Base-by-base conservation (phyloP, 2,113 vertebrate genomes). In the Aleadryas rufinucha region DNA sequence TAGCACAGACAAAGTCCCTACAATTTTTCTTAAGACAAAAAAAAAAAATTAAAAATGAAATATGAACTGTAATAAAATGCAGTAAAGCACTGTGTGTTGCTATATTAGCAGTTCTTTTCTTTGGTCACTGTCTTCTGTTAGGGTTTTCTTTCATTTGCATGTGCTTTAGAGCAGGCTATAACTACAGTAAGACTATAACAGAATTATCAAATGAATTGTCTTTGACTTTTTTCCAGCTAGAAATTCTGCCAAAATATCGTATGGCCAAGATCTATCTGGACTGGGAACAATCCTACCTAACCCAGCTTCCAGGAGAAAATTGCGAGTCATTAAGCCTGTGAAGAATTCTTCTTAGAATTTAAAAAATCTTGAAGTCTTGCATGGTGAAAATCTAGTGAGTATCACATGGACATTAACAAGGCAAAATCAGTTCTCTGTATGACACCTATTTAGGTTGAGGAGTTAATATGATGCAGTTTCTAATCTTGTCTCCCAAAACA, bases 281-380 rank as follows among this genome's bases (percentile, higher is more conserved):
- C 33, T 79, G 71, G 35, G 53, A 84, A 37, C 16, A 54, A 39
- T 50, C 13, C 11, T 13, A 57, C 18, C 20, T 41, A 64, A 44
- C 11, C 2, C 17, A 56, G 1, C 15, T 57, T 77, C 28, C 24
- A 69, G 35, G 66, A 50, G 35, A 83, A 84, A 86, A 65, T 16
- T 0, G 0, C 0, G 3, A 60, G 27, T 28, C 0, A 0, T 35
- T 65, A 44, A 74, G 7, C 16, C 65, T 65, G 53, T 44, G 39
- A 80, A 70, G 50, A 65, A 64, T 41, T 17, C 15, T 64, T 53
- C 39, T 42, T 45, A 66, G 45, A 80, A n/a, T 74, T 83, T 30
- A 44, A 47, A 35, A 89, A 74, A 59, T 53, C 17, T 10, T 14
- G 4, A 60, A 35, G 24, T 54, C 39, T 89, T 75, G 33, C 27